Evolutionary conservation across 2,888 invertebrate species (phyloP).

Genomic region (Salticus scenicus): DNA sequence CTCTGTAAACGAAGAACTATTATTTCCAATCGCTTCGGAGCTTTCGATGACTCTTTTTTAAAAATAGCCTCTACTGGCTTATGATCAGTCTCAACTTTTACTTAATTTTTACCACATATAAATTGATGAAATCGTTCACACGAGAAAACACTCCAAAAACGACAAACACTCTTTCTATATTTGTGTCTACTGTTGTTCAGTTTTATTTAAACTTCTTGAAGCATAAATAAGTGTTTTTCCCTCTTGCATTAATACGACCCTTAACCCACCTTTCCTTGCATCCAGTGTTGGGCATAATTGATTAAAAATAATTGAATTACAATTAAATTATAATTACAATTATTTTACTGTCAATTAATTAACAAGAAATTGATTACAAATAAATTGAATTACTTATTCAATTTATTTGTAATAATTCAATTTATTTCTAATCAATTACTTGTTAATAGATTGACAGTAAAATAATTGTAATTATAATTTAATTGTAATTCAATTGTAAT

Average conservation of each 20-base stretch:
- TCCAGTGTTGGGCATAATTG: too few relatives aligned
- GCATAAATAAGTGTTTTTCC: neutral
- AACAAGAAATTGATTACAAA: too few relatives aligned
- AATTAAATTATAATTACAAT: too few relatives aligned
- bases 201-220: neutral
- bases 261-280: neutral
- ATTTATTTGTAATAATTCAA: too few relatives aligned
- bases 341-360: too few relatives aligned
- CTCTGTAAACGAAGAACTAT: neutral
- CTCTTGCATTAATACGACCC: neutral
- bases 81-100: neutral
- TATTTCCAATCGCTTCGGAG: neutral
- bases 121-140: neutral
- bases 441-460: too few relatives aligned
- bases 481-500: too few relatives aligned
- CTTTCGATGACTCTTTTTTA: neutral
- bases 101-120: neutral
- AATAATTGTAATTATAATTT: too few relatives aligned
- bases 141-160: neutral
- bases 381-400: too few relatives aligned
- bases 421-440: too few relatives aligned
- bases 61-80: neutral
- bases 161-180: neutral
- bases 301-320: too few relatives aligned
- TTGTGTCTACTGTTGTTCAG: neutral